Evolutionary conservation across 2,797 vertebrate species (phyloP), one percentile per base, ranked within the genome.

Genomic region (Carapus acus): DNA sequence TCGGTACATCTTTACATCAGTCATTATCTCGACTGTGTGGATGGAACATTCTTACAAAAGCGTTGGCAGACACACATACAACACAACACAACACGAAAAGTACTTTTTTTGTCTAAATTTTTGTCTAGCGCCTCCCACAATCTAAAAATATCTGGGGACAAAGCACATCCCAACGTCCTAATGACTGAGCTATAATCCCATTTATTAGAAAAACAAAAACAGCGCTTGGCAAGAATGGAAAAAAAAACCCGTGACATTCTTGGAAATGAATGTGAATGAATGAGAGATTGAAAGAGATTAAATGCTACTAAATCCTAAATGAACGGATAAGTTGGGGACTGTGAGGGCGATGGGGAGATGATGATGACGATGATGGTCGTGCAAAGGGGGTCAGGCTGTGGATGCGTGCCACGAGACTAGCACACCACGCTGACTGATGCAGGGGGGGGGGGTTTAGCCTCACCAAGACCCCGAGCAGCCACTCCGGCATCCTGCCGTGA

Each of bases 221-320:
- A 34, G 16, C 11, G 13, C 8, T 12, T 13, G 27, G 40, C 19
- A 12, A 12, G 34, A 33, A 33, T 11, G 20, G 54, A 31, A 39
- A 60, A 62, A 20, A 19, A 42, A 58, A 29, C 68, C 63, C 38
- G 18, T 56, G 62, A 71, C 38, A 19, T 54, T 51, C 6, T 24
- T 24, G 23, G 51, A 70, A 54, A 29, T 33, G 54, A 71, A 71
- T 47, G 37, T 59, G 53, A 74, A 73, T 6, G 43, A 67, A 49
- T 40, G 58, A 73, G 47, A 80, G 71, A 71, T 74, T 76, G 68
- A n/a, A n/a, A 41, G 49, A 62, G 76, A 82, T 81, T 79, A 80
- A 78, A 77, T 52, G 15, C 15, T 6, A 43, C 45, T 70, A 84
- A 80, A 81, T 83, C 75, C 71, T 19, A 75, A 78, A 81, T 80